Base-by-base conservation (phyloP, 53 echinoderm and acorn worm species). In the Holothuria leucospilota region DNA sequence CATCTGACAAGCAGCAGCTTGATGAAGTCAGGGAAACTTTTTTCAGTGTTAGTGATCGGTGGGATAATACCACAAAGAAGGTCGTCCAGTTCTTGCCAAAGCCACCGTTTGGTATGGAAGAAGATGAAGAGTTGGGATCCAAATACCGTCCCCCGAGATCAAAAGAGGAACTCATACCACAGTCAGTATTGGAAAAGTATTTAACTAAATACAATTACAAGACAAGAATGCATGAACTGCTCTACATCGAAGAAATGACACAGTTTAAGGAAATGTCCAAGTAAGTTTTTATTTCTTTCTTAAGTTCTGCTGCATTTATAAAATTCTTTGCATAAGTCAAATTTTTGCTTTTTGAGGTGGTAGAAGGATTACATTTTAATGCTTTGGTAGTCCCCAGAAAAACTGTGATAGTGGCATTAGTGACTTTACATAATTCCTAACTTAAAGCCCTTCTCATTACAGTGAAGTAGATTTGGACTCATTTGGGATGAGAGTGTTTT, bases 181-280 rank as follows among this genome's bases (percentile, higher is more conserved):
- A 92, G 21, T 88, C 99, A 0, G 95, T 99, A 20, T 75, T 99
- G 58, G 86, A 99, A 42, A 95, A 92, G 89, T 88, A 90, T 24
- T 71, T 99, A 63, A 99, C 95, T 23, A 94, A 92, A 87, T 94
- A 99, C 80, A 99, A 95, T 87, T 99, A 99, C 91, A 92, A 85
- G 74, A 85, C 88, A 16, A 88, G 91, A 49, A 95, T 99, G 92
- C 99, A 99, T 66, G 95, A 99, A 82, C 90, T 99, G 80, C 86
- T 99, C 29, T 92, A 85, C 72, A 99, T 99, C 25, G 99, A 99
- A 78, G 99, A 99, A 90, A 89, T 89, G 24, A 95, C 99, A 21
- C 90, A 90, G 60, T 99, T 93, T 65, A 93, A 93, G 62, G 85
- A 94, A 56, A 93, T 99, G 77, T 93, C 94, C 80, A 99, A 89